Base-by-base conservation (phyloP, 92 coral and sea anemone genomes). In the Heliopora coerulea region DNA sequence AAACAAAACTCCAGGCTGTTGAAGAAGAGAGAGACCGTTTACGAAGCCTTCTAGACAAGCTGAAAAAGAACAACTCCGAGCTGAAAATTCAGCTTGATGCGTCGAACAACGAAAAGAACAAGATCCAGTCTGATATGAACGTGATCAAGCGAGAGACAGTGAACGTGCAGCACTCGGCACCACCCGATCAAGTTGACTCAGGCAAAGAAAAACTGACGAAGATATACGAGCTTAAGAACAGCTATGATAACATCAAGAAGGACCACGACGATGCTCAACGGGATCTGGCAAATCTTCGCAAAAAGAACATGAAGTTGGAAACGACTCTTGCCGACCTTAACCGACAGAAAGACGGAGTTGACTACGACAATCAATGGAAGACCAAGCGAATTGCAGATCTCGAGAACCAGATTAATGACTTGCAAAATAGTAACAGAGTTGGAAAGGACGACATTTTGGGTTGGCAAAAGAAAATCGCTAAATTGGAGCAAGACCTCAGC, bases 371-470 rank as follows among this genome's bases (percentile, higher is more conserved):
- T 39, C 82, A 78, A 54, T 84, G 87, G 80, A 84, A 84, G 32
- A 75, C 78, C 60, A 90, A 91, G 63, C 89, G 92, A 59, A 77
- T 95, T 29, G 76, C 79, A 70, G 96, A 95, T 69, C 79, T 95
- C n/a, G 96, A 95, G 74, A 88, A 90, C 61, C 79, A 90, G 35
- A 74, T 90, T 24, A 85, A 88, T 59, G 72, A 90, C 78, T 75
- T 95, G 54, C 95, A 95, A 56, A 90, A 85, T 58, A 95, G 89
- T 65, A 90, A 83, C 76, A 84, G 84, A 56, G 91, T 85, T 74
- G 99, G 92, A 26, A 90, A 86, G 58, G 91, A 80, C 34, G 99
- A 95, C 68, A 86, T 95, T 62, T 32, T 95, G 85, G 83, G 83
- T 11, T 95, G 99, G 99, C 99, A 88, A 74, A 86, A 80, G 62